Base-by-base conservation (phyloP, 1,140 invertebrate species). In the Ostrea denselamellosa region DNA sequence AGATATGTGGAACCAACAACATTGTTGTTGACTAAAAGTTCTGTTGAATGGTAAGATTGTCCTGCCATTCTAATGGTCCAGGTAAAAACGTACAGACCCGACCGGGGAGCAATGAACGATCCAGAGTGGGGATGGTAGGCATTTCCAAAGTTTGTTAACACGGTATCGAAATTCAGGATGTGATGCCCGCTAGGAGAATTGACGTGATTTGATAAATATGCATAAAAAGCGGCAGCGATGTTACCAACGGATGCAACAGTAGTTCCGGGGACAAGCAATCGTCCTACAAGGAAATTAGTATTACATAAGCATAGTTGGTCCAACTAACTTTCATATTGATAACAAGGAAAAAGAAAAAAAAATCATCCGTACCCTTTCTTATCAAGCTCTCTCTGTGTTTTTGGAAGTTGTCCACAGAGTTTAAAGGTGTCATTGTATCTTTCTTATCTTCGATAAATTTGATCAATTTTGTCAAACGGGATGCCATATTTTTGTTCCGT, bases 41-140 rank as follows among this genome's bases (percentile, higher is more conserved):
- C 58, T 5, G 83, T 85, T 56, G 22, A 2, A n/a, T 58, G 54
- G 8, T 85, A 0, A 34, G 14, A 28, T 9, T 1, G 2, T 25
- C 28, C 52, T 0, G 44, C 0, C 10, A n/a, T 22, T 56, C 25
- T 17, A 22, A 85, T 44, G 0, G 83, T 86, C 85, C 85, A 86
- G 8, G 85, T 71, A 53, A 86, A 86, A 10, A 86, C 65, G 44
- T 86, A 86, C 0, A 86, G 14, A 52, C 85, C 85, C 52, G 85
- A 65, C 19, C 58, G 14, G 17, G 85, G 85, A 8, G 34, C 85
- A 44, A 71, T 68, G 9, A 86, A 86, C 12, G 62, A 34, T 2
- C 85, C 85, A 71, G 58, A 53, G 28, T 86, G 28, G 54, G 54
- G 44, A 34, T 86, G 44, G 7, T 86, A 86, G 8, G 28, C 85